Conservation (phyloP, 2,113 vertebrate genomes). For the Egretta garzetta region DNA sequence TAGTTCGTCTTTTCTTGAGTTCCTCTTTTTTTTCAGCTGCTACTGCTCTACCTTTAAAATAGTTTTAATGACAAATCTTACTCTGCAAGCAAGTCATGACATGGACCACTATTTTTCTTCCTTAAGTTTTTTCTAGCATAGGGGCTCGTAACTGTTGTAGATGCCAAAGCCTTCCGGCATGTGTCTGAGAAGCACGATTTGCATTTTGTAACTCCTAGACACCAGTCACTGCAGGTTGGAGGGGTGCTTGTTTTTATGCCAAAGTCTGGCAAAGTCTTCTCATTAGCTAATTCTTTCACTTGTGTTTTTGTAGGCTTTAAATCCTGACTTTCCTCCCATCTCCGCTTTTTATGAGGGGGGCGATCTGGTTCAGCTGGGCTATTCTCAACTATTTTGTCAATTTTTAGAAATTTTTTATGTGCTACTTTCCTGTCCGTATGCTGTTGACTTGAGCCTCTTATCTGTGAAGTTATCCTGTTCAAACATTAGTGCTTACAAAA, state of each 20-base stretch:
- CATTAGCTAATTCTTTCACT: neutral
- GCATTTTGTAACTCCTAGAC: neutral
- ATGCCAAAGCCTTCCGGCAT: neutral
- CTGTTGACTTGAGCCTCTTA: neutral
- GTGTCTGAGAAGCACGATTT: neutral
- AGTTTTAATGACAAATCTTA: neutral
- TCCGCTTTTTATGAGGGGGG: neutral
- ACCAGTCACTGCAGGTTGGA: neutral
- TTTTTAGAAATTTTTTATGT: neutral
- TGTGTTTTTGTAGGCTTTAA: neutral
- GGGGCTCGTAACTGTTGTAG: neutral
- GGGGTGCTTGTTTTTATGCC: neutral
- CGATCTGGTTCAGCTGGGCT: neutral
- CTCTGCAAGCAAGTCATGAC: neutral
- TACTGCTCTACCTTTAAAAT: neutral
- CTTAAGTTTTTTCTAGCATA: neutral
- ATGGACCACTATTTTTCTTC: neutral
- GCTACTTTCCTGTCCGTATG: neutral
- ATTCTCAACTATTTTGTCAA: neutral
- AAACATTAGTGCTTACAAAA: neutral
- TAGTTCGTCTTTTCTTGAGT: neutral
- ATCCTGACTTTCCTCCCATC: neutral
- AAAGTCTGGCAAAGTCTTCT: neutral
- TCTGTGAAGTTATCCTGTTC: neutral
- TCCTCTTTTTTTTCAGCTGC: neutral